A percentile compares a stretch with the other conserved stretches of the same genome.
Evolutionary conservation across 2,888 invertebrate genomes (phyloP).

Genomic region (Drepana falcataria): DNA sequence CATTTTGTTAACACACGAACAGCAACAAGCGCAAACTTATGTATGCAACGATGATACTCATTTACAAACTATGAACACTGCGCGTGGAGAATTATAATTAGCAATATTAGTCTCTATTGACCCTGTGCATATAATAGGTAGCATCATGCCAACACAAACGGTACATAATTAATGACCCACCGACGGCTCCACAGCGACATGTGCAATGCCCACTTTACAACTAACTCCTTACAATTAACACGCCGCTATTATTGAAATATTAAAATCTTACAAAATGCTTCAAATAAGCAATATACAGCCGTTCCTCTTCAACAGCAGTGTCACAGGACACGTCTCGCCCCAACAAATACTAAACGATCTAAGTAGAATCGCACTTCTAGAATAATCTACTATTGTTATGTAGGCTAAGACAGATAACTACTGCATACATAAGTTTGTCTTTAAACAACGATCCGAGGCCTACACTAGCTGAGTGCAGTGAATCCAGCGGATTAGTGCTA

Average conservation of each 20-base stretch:
- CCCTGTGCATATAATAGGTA: background rate
- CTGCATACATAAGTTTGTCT: too few relatives aligned
- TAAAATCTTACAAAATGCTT: background rate
- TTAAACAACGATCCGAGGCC: too few relatives aligned
- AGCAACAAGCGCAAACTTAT: background rate
- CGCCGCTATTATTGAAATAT: background rate
- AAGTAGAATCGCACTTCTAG: too few relatives aligned
- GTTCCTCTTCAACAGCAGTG: background rate
- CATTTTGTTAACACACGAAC: background rate
- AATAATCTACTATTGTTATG: too few relatives aligned
- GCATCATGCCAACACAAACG: background rate
- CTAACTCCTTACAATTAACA: background rate
- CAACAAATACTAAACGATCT: too few relatives aligned
- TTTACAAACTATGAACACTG: background rate
- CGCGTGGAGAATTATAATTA: background rate
- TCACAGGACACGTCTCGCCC: too few relatives aligned
- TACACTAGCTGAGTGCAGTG: too few relatives aligned
- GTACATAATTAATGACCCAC: background rate
- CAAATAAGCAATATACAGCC: background rate
- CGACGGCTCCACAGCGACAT: background rate
- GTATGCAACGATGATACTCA: background rate
- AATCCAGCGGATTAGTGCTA: too few relatives aligned
- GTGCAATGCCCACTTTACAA: background rate
- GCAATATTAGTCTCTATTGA: background rate
- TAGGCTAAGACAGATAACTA: too few relatives aligned